Conservation (phyloP, 2,797 vertebrate species). For the Microctenopoma lineatum region DNA sequence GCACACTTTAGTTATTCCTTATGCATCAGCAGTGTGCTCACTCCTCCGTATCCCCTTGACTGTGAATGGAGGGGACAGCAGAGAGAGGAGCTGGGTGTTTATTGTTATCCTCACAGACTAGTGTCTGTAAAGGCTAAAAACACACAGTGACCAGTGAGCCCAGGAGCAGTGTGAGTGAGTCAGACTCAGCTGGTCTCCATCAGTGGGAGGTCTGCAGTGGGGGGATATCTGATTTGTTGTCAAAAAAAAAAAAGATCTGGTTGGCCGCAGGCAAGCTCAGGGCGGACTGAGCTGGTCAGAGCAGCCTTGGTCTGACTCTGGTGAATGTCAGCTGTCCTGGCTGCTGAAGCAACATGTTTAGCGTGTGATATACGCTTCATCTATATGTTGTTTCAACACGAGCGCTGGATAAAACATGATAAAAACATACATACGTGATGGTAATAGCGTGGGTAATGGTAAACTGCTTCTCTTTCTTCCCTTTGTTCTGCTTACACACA, state of each 20-base stretch:
- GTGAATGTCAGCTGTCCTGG: slow-evolving; percentile 42
- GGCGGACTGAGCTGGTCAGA: slow-evolving; percentile 29
- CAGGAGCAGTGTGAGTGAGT: slow-evolving; percentile 63
- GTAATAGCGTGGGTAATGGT: too few relatives aligned
- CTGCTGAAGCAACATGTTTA: slow-evolving; percentile 16
- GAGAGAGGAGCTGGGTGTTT: slow-evolving; percentile 53
- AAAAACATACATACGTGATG: too few relatives aligned
- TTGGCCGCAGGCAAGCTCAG: slow-evolving; percentile 43
- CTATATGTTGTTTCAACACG: background rate
- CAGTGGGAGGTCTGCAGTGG: slow-evolving; percentile 60
- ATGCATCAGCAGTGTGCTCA: slow-evolving; percentile 51
- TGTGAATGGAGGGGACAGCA: slow-evolving; percentile 53
- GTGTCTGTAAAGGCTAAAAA: slow-evolving; percentile 63
- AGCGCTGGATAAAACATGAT: background rate
- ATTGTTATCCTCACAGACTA: slow-evolving; percentile 58
- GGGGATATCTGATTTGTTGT: slow-evolving; percentile 57
- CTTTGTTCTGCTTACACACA: too few relatives aligned
- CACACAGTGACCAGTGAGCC: slow-evolving; percentile 54
- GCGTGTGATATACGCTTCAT: background rate
- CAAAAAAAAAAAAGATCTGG: slow-evolving; percentile 13
- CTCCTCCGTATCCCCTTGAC: slow-evolving; percentile 55
- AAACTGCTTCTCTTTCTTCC: too few relatives aligned
- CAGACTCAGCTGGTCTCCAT: slow-evolving; percentile 68
- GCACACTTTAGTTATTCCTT: slow-evolving; percentile 42
- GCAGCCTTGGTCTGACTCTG: slow-evolving; percentile 31